Evolutionary conservation across 2,888 invertebrate genomes (phyloP).

Genomic region (Nemotelus pantherinus): DNA sequence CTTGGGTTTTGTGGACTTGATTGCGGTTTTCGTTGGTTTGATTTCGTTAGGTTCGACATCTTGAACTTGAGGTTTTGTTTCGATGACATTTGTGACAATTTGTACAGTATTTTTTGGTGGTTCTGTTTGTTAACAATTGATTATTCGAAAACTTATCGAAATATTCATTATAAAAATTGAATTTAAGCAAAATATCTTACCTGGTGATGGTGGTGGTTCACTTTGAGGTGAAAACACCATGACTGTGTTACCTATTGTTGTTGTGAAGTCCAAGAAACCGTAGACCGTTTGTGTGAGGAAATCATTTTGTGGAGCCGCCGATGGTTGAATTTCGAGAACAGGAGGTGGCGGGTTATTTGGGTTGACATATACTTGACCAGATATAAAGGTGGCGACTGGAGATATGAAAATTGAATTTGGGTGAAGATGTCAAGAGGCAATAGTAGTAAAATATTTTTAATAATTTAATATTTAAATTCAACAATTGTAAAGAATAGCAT

Average conservation of each 20-base stretch:
- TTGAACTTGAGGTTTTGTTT: conserved; percentile 52
- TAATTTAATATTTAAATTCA: too few relatives aligned
- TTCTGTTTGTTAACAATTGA: conserved; percentile 19
- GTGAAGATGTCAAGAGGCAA: too few relatives aligned
- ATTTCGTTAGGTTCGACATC: conserved; percentile 50
- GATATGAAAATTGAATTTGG: not conserved
- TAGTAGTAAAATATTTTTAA: too few relatives aligned
- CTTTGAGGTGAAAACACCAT: conserved; percentile 95
- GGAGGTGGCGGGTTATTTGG: conserved; percentile 45
- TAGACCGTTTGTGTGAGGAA: conserved; percentile 90
- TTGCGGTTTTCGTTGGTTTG: conserved; percentile 51
- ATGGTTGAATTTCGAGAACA: conserved; percentile 38
- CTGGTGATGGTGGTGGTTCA: conserved; percentile 75
- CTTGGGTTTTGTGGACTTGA: conserved; percentile 47
- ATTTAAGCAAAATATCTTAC: conserved; percentile 61
- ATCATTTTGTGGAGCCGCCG: conserved; percentile 54
- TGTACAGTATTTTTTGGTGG: conserved; percentile 46
- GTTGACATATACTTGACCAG: conserved; percentile 49
- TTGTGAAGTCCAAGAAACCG: conserved; percentile 92
- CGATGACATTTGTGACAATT: conserved; percentile 52
- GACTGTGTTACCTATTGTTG: conserved; percentile 91
- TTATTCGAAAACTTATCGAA: not conserved
- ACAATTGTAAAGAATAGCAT: too few relatives aligned
- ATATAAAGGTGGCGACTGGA: not conserved
- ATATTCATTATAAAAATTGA: not conserved